A percentile compares a stretch with the other conserved stretches of the same genome.
These are phyloP conservation scores for Exocentrus adspersus DNA, from an alignment of 2,888 invertebrate genomes.

Conservation along the genomic window DNA sequence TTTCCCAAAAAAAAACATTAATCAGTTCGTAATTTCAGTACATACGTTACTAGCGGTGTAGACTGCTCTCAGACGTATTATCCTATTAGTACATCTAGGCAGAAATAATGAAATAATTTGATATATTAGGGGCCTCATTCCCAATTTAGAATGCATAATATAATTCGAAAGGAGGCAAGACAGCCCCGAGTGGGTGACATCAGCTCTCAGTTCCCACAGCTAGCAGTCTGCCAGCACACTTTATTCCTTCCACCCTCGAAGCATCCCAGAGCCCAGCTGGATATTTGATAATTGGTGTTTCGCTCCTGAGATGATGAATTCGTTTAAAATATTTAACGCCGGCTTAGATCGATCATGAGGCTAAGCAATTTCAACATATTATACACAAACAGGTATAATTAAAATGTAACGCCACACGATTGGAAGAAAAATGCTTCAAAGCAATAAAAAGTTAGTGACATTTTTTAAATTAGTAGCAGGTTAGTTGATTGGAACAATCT, in stretches of 20 bases:
- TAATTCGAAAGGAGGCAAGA: conserved; percentile 38
- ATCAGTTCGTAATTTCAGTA: background rate
- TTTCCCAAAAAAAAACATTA: no score
- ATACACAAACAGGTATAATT: no score
- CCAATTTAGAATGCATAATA: conserved; percentile 42
- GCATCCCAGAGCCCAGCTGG: conserved; percentile 46
- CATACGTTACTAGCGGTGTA: background rate
- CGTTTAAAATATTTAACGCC: conserved; percentile 55
- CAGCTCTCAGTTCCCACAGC: conserved; percentile 43
- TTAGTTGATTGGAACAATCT: no score
- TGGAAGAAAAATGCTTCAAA: no score
- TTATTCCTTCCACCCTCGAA: conserved; percentile 28
- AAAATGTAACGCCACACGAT: no score
- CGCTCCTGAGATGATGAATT: conserved; percentile 54
- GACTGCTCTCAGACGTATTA: conserved; percentile 20
- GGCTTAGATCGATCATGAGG: conserved; percentile 9
- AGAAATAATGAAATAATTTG: conserved; percentile 43
- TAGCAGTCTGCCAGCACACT: conserved; percentile 27
- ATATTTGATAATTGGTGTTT: conserved; percentile 61
- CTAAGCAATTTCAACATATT: no score
- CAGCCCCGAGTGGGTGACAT: conserved; percentile 38
- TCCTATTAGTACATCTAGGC: conserved; percentile 31
- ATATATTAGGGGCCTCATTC: conserved; percentile 42
- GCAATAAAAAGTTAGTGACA: no score
- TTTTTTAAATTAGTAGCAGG: no score